Conservation (phyloP, 2,113 vertebrate genomes). For the Sapajus apella region DNA sequence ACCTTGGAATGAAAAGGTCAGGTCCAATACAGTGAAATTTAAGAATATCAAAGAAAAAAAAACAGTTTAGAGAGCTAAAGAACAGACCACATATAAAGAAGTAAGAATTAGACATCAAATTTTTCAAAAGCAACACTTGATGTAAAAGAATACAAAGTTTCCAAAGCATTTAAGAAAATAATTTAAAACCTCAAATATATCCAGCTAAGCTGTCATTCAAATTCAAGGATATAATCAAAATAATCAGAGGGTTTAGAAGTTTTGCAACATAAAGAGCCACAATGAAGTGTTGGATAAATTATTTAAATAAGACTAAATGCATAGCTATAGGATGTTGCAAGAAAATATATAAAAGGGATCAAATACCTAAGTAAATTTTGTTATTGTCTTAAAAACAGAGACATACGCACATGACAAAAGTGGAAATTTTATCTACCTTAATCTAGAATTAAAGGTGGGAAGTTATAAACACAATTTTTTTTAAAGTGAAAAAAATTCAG, state of each 20-base stretch:
- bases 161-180: background rate
- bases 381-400: background rate
- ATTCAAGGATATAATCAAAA: background rate
- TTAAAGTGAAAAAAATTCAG: background rate
- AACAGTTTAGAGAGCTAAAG: background rate
- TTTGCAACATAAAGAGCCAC: background rate
- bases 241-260: background rate
- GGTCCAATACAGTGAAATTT: background rate
- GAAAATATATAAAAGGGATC: background rate
- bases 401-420: background rate
- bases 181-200: background rate
- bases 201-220: background rate
- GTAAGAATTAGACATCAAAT: background rate
- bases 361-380: background rate
- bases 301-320: background rate
- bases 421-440: background rate
- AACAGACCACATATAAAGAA: background rate
- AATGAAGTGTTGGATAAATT: background rate
- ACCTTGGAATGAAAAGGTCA: background rate
- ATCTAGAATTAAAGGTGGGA: background rate
- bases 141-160: background rate
- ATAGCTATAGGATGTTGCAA: background rate
- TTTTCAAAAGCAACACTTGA: background rate
- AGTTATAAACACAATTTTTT: background rate
- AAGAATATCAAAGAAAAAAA: background rate